Conservation (phyloP, 2,797 vertebrate genomes). For the Pangasius macronema region DNA sequence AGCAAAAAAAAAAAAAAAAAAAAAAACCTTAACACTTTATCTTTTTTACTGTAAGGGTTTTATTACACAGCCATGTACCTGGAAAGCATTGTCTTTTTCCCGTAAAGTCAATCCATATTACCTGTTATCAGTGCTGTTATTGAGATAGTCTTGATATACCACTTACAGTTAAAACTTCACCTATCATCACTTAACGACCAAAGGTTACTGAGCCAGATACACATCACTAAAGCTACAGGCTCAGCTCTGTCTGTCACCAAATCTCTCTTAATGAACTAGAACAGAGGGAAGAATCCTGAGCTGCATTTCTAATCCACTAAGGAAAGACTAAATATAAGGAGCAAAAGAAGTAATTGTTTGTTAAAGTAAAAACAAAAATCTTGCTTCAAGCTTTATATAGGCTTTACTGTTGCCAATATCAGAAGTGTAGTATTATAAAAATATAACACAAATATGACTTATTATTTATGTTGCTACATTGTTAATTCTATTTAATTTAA, state of each 20-base stretch:
- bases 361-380: neutral
- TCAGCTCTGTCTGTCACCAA: neutral
- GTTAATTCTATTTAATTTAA: neutral
- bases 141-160: neutral
- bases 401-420: neutral
- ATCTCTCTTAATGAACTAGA: neutral
- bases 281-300: neutral
- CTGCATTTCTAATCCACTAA: neutral
- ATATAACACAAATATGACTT: neutral
- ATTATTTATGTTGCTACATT: neutral
- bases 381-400: too few relatives aligned
- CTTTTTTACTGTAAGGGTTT: neutral
- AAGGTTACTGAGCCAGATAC: neutral
- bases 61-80: neutral
- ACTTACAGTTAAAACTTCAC: neutral
- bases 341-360: neutral
- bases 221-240: too few relatives aligned
- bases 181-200: neutral
- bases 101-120: neutral
- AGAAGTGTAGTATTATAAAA: neutral
- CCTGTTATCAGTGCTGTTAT: constrained; percentile 1
- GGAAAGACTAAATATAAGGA: neutral
- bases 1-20: neutral
- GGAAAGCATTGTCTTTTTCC: neutral
- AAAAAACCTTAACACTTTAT: neutral